phyloP scores from a whole-genome alignment of 2,888 invertebrate genomes.

The Agrypnus murinus region DNA sequence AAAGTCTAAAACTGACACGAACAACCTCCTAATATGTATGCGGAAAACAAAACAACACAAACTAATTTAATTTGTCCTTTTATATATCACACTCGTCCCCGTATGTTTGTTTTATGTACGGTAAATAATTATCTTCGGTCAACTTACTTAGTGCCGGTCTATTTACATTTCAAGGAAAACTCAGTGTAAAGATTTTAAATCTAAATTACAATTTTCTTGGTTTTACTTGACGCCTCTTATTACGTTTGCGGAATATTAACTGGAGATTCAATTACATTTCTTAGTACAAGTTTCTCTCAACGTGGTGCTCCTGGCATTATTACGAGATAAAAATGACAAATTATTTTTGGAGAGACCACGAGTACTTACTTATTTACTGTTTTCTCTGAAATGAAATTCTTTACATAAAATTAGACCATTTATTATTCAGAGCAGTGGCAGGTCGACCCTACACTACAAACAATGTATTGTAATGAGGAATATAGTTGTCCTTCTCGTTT shows the following conservation, averaged over 20 bases:
- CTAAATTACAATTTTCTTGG: neutral
- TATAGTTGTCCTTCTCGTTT: neutral
- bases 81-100: too few species aligned
- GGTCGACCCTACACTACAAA: constrained; percentile 24
- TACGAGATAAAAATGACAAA: constrained; percentile 33
- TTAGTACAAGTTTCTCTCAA: constrained; percentile 18
- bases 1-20: too few species aligned
- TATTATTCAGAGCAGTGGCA: constrained; percentile 34
- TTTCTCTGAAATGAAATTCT: constrained; percentile 36
- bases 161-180: neutral
- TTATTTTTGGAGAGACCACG: constrained; percentile 11
- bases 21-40: too few species aligned
- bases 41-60: too few species aligned
- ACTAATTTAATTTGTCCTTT: too few species aligned
- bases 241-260: constrained; percentile 24
- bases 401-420: constrained; percentile 39
- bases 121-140: too few species aligned
- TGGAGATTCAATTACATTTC: constrained; percentile 25
- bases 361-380: constrained; percentile 26
- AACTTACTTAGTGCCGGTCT: neutral
- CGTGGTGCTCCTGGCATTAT: constrained; percentile 18
- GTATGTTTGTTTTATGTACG: too few species aligned
- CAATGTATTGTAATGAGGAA: constrained; percentile 28
- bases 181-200: neutral
- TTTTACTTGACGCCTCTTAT: constrained; percentile 15